Evolutionary conservation across 1,140 invertebrate genomes (phyloP).

Genomic region (Patella vulgata): DNA sequence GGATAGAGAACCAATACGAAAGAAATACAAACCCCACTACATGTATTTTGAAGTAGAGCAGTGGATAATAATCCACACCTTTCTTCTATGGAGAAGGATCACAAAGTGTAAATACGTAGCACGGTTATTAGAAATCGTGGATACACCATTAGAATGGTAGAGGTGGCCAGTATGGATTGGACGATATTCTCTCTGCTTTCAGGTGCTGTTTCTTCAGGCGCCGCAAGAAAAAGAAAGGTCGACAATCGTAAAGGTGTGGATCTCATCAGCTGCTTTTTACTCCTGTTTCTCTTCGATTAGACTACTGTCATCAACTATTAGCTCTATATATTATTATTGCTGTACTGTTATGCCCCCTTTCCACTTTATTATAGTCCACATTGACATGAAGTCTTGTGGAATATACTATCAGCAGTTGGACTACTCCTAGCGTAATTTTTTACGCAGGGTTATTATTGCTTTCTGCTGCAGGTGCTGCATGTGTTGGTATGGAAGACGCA

Average conservation of each 20-base stretch:
- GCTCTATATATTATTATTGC: conserved; percentile 4
- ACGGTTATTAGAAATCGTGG: too few species aligned
- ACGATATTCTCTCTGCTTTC: conserved; percentile 57
- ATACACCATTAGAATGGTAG: too few species aligned
- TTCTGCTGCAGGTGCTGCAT: conserved; percentile 51
- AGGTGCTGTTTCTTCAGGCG: conserved; percentile 97
- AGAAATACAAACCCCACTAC: too few species aligned
- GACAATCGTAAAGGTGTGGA: conserved; percentile 33
- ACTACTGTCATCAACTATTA: conserved; percentile 1
- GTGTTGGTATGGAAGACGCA: conserved; percentile 45
- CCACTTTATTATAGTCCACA: conserved; percentile 2
- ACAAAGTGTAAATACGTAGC: too few species aligned
- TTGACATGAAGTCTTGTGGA: background rate
- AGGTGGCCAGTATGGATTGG: too few species aligned
- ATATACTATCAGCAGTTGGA: conserved; percentile 4
- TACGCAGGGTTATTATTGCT: conserved; percentile 23
- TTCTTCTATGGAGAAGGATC: too few species aligned
- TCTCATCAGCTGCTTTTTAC: conserved; percentile 7
- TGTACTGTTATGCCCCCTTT: background rate
- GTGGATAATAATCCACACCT: too few species aligned
- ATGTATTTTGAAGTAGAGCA: too few species aligned
- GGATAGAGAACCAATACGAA: too few species aligned
- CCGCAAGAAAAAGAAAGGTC: conserved; percentile 89
- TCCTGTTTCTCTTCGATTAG: conserved; percentile 10
- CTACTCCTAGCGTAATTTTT: conserved; percentile 3